Evolutionary conservation across 23 tunicate species (phyloP).

Genomic region (Halocynthia aurantium): DNA sequence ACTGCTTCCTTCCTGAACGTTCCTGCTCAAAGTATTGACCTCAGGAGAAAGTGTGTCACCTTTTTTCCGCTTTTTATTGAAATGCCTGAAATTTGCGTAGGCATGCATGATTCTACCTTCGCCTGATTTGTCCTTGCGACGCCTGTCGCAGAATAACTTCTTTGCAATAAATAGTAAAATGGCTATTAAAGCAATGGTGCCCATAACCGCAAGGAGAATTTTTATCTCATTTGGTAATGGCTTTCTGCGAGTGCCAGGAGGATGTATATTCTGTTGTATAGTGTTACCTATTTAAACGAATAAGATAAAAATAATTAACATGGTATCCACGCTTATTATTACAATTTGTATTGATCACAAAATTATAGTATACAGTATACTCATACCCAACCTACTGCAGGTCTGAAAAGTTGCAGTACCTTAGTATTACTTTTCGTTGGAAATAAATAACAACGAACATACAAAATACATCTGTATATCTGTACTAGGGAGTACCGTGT

Average conservation of each 20-base stretch:
- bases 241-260: slow-evolving; percentile 1
- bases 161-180: slow-evolving; percentile 4
- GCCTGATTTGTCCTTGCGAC: slow-evolving; percentile 11
- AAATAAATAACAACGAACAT: too few species aligned
- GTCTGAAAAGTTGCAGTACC: background rate
- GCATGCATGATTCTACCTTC: slow-evolving; percentile 11
- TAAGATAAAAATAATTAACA: background rate
- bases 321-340: too few species aligned
- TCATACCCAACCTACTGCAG: background rate
- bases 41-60: background rate
- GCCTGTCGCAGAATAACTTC: slow-evolving; percentile 4
- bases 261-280: slow-evolving; percentile 5
- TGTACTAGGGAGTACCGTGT: too few species aligned
- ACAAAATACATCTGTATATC: too few species aligned
- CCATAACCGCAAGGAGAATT: slow-evolving; percentile 14
- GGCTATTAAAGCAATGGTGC: slow-evolving; percentile 5
- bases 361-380: too few species aligned
- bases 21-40: background rate
- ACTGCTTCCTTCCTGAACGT: background rate
- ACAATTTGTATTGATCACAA: too few species aligned
- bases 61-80: slow-evolving; percentile 8
- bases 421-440: too few species aligned
- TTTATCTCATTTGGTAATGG: slow-evolving; percentile 15
- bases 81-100: slow-evolving; percentile 17
- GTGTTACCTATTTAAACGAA: background rate